These are phyloP conservation scores for Ridgeia piscesae DNA, from an alignment of 1,140 invertebrate species.

Conservation along the genomic window DNA sequence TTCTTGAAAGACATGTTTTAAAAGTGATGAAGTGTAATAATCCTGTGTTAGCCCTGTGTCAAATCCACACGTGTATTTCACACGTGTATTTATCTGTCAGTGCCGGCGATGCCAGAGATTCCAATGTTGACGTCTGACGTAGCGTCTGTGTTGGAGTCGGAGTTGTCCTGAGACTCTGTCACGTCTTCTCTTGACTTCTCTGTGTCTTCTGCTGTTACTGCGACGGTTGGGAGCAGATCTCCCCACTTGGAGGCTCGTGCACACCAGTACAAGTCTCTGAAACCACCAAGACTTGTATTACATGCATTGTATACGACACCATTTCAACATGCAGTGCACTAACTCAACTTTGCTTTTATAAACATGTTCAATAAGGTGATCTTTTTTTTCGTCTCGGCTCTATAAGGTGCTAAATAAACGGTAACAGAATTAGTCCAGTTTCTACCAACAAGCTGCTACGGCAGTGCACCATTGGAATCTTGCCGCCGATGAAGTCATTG, in stretches of 20 bases:
- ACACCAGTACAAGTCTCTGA: neutral
- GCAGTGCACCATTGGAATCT: neutral
- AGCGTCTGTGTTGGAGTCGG: neutral
- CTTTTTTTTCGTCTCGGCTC: too few species aligned
- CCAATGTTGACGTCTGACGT: neutral
- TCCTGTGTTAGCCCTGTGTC: neutral
- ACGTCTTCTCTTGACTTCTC: neutral
- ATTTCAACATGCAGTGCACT: neutral
- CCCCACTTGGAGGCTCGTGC: neutral
- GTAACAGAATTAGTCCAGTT: too few species aligned
- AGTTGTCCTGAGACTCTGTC: neutral
- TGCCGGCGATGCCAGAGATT: neutral
- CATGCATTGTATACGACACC: neutral
- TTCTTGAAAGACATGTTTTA: neutral
- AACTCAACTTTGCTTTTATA: too few species aligned
- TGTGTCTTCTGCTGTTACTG: neutral
- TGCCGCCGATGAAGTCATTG: neutral
- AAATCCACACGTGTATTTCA: too few species aligned
- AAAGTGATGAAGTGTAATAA: neutral
- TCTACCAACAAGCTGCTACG: neutral
- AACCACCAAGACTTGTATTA: neutral
- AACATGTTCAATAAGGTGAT: too few species aligned
- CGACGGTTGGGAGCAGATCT: neutral
- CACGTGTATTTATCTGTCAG: neutral
- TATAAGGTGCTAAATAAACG: too few species aligned